Evolutionary conservation across 2,797 vertebrate genomes (phyloP).

Genomic region (Gephyroberyx darwinii): DNA sequence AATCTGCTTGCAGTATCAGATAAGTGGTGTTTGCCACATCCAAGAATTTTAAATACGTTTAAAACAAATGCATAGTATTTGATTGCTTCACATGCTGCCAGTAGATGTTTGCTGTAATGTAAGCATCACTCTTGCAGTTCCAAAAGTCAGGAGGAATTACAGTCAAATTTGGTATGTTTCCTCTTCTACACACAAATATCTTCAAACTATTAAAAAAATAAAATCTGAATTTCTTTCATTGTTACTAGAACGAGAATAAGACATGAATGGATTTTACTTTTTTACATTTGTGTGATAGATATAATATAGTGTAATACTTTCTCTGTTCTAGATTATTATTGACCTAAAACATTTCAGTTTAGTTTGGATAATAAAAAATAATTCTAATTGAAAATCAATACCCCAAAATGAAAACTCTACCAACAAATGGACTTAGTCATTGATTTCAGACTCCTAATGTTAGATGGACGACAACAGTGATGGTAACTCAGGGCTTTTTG

Average conservation of each 20-base stretch:
- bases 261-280: neutral
- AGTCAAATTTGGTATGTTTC: neutral
- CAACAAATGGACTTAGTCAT: neutral
- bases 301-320: neutral
- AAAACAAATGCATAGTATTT: too few species aligned
- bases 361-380: neutral
- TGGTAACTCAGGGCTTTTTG: neutral
- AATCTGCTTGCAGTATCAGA: neutral
- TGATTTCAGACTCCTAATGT: neutral
- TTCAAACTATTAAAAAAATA: neutral
- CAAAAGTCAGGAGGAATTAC: neutral
- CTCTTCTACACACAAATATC: neutral
- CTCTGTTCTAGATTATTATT: neutral
- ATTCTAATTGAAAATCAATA: neutral
- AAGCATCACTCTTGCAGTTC: neutral
- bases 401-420: neutral
- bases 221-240: neutral
- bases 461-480: neutral
- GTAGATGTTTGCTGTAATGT: neutral
- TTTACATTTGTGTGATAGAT: neutral
- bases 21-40: neutral
- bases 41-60: too few species aligned
- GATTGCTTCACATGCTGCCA: too few species aligned
- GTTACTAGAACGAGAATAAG: neutral
- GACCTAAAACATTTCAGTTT: conserved; percentile 1